Base-by-base conservation (phyloP, 2,797 vertebrate species). In the Bovichtus diacanthus region DNA sequence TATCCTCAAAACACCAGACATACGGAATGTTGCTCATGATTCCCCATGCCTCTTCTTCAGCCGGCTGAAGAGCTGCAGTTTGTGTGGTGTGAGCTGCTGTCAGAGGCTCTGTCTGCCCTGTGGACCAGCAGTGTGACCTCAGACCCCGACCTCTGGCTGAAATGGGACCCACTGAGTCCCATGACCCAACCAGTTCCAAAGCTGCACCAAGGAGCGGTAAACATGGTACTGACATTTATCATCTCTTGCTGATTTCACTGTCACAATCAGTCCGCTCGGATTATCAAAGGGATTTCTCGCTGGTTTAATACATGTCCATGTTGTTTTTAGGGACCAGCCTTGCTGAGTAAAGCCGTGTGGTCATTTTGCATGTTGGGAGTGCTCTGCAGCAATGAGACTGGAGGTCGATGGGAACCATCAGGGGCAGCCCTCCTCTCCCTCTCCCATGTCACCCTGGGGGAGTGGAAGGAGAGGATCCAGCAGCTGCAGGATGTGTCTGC, bases 311-410 rank as follows among this genome's bases (percentile, higher is more conserved):
- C 27, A 39, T 23, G 3, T 29, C 9, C 5, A 0, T 67, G 29
- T 58, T 36, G 53, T 55, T 59, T 81, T 84, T 84, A 99, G 98
- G 98, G 98, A 47, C 97, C 98, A 6, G 95, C 95, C 41, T 84
- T 96, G 93, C 91, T 99, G 85, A 95, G 90, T 73, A 96, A 94
- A 95, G 97, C 97, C 0, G 90, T 98, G 81, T 96, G 97, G 94
- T 97, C 98, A 2, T 96, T 94, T 75, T 99, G 97, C 90, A 94
- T 97, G 88, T 95, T 97, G 91, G 97, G 96, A 89, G 93, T 98
- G 81, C 92, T 99, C 59, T 96, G 94, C 86, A 95, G 87, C 88
- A 95, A 94, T 81, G 95, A 89, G 78, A 88, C 78, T 47, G 85
- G 86, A 23, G 88, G 67, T 29, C 87, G 68, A 0, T 97, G 96